These are phyloP conservation scores for Pelosia muscerda DNA, from an alignment of 2,888 invertebrate genomes.

Conservation along the genomic window DNA sequence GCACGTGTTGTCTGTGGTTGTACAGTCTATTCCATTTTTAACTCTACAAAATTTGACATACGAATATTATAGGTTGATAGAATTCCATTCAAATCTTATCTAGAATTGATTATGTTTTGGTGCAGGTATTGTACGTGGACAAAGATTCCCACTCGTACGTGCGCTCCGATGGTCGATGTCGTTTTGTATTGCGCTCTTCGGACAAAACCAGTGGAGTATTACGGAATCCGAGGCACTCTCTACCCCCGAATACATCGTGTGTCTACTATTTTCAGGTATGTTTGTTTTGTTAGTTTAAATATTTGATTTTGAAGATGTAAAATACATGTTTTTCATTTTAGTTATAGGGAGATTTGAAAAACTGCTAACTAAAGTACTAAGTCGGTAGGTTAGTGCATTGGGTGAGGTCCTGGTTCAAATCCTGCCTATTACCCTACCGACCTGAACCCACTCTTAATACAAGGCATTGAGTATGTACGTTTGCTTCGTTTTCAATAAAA, in stretches of 20 bases:
- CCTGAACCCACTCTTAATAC: no score
- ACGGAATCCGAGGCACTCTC: conserved; percentile 91
- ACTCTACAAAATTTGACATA: neutral
- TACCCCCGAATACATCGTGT: conserved; percentile 94
- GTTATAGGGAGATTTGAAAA: no score
- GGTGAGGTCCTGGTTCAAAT: no score
- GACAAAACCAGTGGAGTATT: conserved; percentile 91
- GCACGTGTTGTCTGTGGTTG: no score
- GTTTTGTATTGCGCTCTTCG: conserved; percentile 91
- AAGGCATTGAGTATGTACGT: no score
- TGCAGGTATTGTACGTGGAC: conserved; percentile 91
- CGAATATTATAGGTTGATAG: conserved; percentile 35
- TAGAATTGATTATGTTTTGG: conserved; percentile 25
- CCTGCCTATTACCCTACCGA: no score
- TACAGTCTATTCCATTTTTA: neutral
- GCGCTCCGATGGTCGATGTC: conserved; percentile 91
- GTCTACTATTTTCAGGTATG: conserved; percentile 90
- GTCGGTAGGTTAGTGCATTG: no score
- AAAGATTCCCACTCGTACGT: conserved; percentile 92
- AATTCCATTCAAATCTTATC: conserved; percentile 31
- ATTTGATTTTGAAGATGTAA: neutral
- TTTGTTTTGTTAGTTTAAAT: conserved; percentile 7
- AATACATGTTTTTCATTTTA: no score
- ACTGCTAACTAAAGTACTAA: no score
- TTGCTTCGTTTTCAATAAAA: no score